phyloP scores from a whole-genome alignment of 2,888 invertebrate species.

The Chromoteleia sp. region DNA sequence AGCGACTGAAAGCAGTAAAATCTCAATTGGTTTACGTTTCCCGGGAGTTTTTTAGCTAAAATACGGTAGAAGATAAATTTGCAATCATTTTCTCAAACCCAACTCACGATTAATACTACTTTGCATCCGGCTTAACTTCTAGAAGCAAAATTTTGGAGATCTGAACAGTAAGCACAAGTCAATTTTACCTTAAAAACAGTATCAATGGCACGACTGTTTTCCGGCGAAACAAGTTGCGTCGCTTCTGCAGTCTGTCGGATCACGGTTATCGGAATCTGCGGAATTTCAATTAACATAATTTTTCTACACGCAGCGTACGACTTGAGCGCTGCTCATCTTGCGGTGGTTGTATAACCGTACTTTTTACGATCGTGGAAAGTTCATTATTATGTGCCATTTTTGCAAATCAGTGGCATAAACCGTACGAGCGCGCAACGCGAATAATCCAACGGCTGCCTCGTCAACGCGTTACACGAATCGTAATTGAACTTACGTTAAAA shows the following conservation, averaged over 20 bases:
- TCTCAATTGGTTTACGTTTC: too few species aligned
- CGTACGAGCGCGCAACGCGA: conserved; percentile 2
- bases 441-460: not conserved
- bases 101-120: too few species aligned
- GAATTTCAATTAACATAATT: conserved; percentile 47
- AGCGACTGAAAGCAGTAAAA: too few species aligned
- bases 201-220: conserved; percentile 76
- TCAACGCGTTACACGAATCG: conserved; percentile 26
- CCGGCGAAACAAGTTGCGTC: conserved; percentile 77
- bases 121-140: too few species aligned
- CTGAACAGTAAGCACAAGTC: too few species aligned
- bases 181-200: conserved; percentile 77
- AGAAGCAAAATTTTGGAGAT: too few species aligned
- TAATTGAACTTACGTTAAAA: conserved; percentile 77
- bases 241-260: conserved; percentile 78
- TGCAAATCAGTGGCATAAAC: not conserved
- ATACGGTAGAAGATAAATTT: too few species aligned
- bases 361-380: conserved; percentile 56
- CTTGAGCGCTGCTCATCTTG: not conserved
- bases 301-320: not conserved
- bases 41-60: too few species aligned
- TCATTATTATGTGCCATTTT: conserved; percentile 44
- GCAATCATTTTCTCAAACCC: too few species aligned
- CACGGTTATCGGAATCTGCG: conserved; percentile 80
- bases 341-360: conserved; percentile 19